Base-by-base conservation (phyloP, 1,140 invertebrate species). In the Drosophila kohkoa region DNA sequence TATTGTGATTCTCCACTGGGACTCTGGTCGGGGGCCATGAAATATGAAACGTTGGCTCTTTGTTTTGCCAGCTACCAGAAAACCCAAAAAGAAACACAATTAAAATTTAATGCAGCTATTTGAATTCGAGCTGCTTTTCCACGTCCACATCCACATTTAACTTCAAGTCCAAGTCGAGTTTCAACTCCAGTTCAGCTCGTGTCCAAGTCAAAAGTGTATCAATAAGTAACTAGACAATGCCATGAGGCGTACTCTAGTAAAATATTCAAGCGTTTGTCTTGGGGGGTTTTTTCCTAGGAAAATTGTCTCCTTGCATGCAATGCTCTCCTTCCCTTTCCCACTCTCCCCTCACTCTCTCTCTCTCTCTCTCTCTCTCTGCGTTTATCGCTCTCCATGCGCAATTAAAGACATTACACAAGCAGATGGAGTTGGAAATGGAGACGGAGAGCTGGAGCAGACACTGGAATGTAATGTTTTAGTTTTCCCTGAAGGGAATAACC, bases 401-500 rank as follows among this genome's bases (percentile, higher is more conserved):
- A 70, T 75, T 70, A 75, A 75, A 57, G 49, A 54, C 51, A 62
- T 43, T 43, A 52, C 54, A 68, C n/a, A n/a, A 38, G 45, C 20
- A 60, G 46, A 41, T 30, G 64, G 10, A 48, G 57, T 5, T 8
- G 15, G 13, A 51, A 28, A 64, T 35, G 46, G 1, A 51, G 35
- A 3, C 13, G 30, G 32, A 10, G 59, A 62, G 57, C 4, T 15
- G 43, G 41, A 25, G 48, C 8, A 63, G 67, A 20, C 41, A 45
- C n/a, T 16, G 55, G 38, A 49, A 43, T 13, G 41, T 35, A 46
- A 51, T 75, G 59, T 64, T 75, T 64, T 55, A 69, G 59, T 75
- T 79, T 70, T 74, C 77, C 77, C 78, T 57, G 75, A 55, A 46
- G 78, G 78, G 71, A 80, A 80, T 79, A 60, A 35, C 54, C n/a